These are phyloP conservation scores for Unio delphinus DNA, from an alignment of 2,888 invertebrate genomes.

Conservation along the genomic window DNA sequence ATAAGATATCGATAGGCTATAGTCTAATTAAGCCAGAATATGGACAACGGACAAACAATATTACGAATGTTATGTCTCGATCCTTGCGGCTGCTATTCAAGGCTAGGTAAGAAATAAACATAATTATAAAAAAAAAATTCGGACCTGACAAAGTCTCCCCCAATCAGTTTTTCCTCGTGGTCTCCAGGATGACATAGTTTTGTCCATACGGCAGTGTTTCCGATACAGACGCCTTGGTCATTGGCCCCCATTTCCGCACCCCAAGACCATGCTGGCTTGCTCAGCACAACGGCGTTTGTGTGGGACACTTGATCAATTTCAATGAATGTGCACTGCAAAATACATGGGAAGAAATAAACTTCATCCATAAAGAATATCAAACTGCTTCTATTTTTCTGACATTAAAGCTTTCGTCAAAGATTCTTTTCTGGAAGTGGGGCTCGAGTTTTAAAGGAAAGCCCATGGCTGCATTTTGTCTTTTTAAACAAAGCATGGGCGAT, in stretches of 20 bases:
- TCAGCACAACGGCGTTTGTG: constrained; percentile 81
- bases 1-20: no score
- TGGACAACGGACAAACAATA: no score
- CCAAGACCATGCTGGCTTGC: constrained; percentile 87
- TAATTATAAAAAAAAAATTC: neutral
- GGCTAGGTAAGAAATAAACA: neutral
- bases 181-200: constrained; percentile 75
- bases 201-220: constrained; percentile 83
- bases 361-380: no score
- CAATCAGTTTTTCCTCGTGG: constrained; percentile 77
- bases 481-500: no score
- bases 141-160: constrained; percentile 85
- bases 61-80: no score
- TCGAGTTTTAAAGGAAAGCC: no score
- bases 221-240: constrained; percentile 82
- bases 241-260: constrained; percentile 91
- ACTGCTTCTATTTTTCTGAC: no score
- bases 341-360: neutral
- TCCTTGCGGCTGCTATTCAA: no score
- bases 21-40: no score
- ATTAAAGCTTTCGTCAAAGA: no score
- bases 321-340: constrained; percentile 80
- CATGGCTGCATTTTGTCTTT: no score
- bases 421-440: no score
- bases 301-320: constrained; percentile 77